Evolutionary conservation across 2,888 invertebrate genomes (phyloP).

Genomic region (Lycophotia porphyrea): DNA sequence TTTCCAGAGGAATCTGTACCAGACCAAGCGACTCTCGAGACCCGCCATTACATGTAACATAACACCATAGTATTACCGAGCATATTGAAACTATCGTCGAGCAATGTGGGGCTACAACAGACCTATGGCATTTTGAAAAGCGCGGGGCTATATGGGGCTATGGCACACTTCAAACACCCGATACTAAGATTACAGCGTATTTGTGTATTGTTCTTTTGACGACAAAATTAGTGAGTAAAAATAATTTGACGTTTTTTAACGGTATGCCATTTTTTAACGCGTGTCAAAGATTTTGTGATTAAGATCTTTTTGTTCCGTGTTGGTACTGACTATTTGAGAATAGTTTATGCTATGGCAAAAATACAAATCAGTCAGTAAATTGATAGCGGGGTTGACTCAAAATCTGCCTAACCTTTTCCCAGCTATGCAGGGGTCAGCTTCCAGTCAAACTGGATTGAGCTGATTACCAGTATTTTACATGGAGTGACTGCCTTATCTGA

Average conservation of each 20-base stretch:
- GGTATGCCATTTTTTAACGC: slow-evolving; percentile 39
- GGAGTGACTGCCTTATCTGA: too few relatives aligned
- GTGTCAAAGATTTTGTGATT: slow-evolving; percentile 21
- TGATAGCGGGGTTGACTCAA: too few relatives aligned
- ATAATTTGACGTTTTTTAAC: slow-evolving; percentile 28
- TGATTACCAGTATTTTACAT: too few relatives aligned
- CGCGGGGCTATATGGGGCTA: background rate
- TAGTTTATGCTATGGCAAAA: too few relatives aligned
- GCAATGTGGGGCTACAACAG: background rate
- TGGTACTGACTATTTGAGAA: too few relatives aligned
- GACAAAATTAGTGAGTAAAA: slow-evolving; percentile 33
- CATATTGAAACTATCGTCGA: background rate
- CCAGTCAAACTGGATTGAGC: too few relatives aligned
- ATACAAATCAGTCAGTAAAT: too few relatives aligned
- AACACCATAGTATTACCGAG: slow-evolving; percentile 53
- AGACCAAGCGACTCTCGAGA: background rate
- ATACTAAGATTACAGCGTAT: slow-evolving; percentile 40
- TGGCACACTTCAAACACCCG: slow-evolving; percentile 41
- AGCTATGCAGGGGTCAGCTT: too few relatives aligned
- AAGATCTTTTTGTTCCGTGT: background rate
- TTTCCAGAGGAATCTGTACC: background rate
- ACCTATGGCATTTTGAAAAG: background rate
- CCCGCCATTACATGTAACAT: slow-evolving; percentile 44
- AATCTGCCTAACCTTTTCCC: too few relatives aligned
- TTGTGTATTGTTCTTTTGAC: slow-evolving; percentile 40